phyloP scores from a whole-genome alignment of 2,113 vertebrate species.

The Taurulus bubalis region DNA sequence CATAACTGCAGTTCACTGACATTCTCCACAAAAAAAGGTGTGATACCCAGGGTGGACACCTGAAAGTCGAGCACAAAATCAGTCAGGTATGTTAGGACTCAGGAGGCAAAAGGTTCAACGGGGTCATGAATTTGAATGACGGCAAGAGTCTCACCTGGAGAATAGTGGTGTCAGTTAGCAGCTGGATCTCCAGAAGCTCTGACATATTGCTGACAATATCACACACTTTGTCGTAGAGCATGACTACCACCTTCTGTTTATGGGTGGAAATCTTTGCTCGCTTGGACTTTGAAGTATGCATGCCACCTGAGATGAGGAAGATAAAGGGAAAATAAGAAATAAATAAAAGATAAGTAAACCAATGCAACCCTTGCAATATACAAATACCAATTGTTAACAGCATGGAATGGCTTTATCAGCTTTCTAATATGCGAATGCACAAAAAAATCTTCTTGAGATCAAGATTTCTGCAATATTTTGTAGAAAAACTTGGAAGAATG shows the following conservation, averaged over 20 bases:
- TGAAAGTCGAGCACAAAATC: conserved; percentile 58
- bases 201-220: conserved; percentile 94
- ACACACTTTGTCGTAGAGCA: conserved; percentile 97
- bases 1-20: conserved; percentile 96
- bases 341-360: background rate
- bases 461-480: background rate
- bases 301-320: conserved; percentile 82
- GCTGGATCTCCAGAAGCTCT: conserved; percentile 95
- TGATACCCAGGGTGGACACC: conserved; percentile 98
- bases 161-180: conserved; percentile 97
- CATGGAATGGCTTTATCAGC: background rate
- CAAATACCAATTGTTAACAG: background rate
- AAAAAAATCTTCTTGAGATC: background rate
- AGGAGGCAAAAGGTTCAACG: background rate
- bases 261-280: conserved; percentile 92
- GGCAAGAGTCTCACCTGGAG: conserved; percentile 88
- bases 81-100: background rate
- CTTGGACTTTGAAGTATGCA: conserved; percentile 94
- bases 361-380: conserved; percentile 5
- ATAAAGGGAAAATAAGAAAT: background rate
- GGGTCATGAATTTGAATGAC: background rate
- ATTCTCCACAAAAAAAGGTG: conserved; percentile 99
- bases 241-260: conserved; percentile 95
- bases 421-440: background rate
- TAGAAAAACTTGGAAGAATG: background rate